phyloP scores from a whole-genome alignment of 2,113 vertebrate genomes.

The Halichoerus grypus region DNA sequence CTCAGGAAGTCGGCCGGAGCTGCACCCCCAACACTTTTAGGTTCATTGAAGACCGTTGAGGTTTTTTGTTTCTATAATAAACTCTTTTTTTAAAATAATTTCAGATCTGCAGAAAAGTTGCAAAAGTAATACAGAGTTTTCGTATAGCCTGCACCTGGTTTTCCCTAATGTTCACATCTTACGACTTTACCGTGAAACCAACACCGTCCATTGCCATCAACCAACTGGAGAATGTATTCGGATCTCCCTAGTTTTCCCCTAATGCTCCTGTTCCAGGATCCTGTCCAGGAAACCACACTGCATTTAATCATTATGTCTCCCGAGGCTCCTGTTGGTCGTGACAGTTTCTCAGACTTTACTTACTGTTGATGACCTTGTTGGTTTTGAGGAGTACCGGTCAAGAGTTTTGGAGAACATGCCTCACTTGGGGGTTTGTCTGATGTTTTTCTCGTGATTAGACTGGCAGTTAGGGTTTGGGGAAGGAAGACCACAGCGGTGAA shows the following conservation, averaged over 20 bases:
- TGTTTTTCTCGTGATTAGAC: not conserved
- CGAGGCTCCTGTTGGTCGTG: not conserved
- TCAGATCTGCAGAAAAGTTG: not conserved
- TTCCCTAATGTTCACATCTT: not conserved
- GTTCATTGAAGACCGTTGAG: not conserved
- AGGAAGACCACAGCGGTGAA: not conserved
- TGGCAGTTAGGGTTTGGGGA: not conserved
- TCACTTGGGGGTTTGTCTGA: not conserved
- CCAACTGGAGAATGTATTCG: not conserved
- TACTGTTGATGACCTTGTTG: not conserved
- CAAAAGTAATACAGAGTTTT: not conserved
- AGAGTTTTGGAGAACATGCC: not conserved
- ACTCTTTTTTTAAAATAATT: not conserved
- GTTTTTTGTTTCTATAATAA: not conserved
- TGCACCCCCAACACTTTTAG: not conserved
- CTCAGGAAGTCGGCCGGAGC: not conserved
- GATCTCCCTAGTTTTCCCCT: not conserved
- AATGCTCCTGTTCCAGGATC: not conserved
- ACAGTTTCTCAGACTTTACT: not conserved
- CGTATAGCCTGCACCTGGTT: accelerated
- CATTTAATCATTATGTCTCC: not conserved
- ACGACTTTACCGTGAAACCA: accelerated
- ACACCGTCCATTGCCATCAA: accelerated
- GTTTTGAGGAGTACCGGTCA: not conserved
- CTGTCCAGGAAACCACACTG: not conserved